Evolutionary conservation across 2,888 invertebrate genomes (phyloP).

Genomic region (Euspilapteryx auroguttella): DNA sequence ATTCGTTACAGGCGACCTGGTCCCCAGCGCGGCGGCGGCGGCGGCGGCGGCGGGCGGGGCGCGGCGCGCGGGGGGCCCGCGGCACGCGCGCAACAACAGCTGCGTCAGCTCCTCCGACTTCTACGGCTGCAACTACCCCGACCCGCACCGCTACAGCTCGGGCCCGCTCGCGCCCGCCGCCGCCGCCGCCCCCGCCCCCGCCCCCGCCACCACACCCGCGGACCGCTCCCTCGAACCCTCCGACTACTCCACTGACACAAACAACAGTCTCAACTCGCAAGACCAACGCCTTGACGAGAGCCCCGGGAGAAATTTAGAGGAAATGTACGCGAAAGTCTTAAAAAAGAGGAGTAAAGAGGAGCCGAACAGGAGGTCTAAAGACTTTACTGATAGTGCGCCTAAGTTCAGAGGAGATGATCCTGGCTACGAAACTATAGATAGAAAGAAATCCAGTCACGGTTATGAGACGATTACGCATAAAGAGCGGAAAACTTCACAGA

Average conservation of each 20-base stretch:
- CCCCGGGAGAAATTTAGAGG: slow-evolving; percentile 75
- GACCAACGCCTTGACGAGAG: slow-evolving; percentile 52
- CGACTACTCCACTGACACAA: slow-evolving; percentile 31
- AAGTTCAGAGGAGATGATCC: slow-evolving; percentile 48
- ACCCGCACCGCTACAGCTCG: slow-evolving; percentile 51
- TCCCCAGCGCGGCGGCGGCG: too few species aligned
- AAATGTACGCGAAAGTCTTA: slow-evolving; percentile 88
- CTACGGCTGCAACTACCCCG: slow-evolving; percentile 56
- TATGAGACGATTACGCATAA: slow-evolving; percentile 62
- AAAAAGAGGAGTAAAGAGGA: slow-evolving; percentile 65
- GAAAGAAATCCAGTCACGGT: slow-evolving; percentile 50
- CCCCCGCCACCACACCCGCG: slow-evolving; percentile 30
- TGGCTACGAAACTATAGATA: slow-evolving; percentile 52
- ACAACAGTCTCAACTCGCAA: slow-evolving; percentile 21
- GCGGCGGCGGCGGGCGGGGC: too few species aligned
- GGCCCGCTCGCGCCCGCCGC: slow-evolving; percentile 48
- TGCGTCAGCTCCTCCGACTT: slow-evolving; percentile 57
- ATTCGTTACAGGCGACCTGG: slow-evolving; percentile 36
- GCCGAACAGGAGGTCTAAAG: slow-evolving; percentile 23
- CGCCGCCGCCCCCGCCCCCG: slow-evolving; percentile 33
- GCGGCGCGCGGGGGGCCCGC: slow-evolving; percentile 53
- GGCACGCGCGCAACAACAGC: slow-evolving; percentile 55
- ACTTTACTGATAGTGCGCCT: slow-evolving; percentile 16
- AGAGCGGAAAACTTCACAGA: slow-evolving; percentile 36
- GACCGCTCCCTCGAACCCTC: slow-evolving; percentile 26